These are phyloP conservation scores for Patiria miniata DNA, from an alignment of 35 echinoderm and acorn worm genomes.

Conservation along the genomic window DNA sequence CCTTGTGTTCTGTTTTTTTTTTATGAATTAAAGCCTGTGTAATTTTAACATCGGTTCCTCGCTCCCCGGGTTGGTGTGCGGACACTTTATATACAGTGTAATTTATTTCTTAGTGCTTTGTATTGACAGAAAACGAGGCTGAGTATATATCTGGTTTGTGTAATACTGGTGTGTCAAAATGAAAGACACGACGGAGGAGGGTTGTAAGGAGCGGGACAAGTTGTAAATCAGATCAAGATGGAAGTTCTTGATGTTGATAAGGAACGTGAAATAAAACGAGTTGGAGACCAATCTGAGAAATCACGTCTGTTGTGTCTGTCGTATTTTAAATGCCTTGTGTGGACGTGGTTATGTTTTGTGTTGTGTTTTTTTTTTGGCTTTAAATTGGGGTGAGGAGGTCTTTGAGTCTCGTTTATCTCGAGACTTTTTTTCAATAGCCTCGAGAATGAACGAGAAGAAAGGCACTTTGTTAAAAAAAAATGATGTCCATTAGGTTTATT, in stretches of 20 bases:
- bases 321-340: background rate
- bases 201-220: background rate
- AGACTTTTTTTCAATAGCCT: background rate
- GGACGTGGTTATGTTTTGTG: too few relatives aligned
- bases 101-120: slow-evolving; percentile 27
- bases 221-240: background rate
- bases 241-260: slow-evolving; percentile 13
- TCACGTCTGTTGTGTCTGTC: background rate
- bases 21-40: slow-evolving; percentile 15
- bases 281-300: background rate
- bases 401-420: background rate
- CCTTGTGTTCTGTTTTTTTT: background rate
- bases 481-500: too few relatives aligned
- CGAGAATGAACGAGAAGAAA: slow-evolving; percentile 2
- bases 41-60: slow-evolving; percentile 18
- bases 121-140: slow-evolving; percentile 25
- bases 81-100: slow-evolving; percentile 13
- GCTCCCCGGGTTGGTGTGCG: background rate
- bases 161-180: slow-evolving; percentile 1
- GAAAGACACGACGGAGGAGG: background rate
- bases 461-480: background rate
- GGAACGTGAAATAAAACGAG: slow-evolving; percentile 20
- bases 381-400: background rate
- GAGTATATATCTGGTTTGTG: slow-evolving; percentile 16
- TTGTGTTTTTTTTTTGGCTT: too few relatives aligned